Evolutionary conservation across 2,797 vertebrate species (phyloP).

Genomic region (Sebastes cheni): DNA sequence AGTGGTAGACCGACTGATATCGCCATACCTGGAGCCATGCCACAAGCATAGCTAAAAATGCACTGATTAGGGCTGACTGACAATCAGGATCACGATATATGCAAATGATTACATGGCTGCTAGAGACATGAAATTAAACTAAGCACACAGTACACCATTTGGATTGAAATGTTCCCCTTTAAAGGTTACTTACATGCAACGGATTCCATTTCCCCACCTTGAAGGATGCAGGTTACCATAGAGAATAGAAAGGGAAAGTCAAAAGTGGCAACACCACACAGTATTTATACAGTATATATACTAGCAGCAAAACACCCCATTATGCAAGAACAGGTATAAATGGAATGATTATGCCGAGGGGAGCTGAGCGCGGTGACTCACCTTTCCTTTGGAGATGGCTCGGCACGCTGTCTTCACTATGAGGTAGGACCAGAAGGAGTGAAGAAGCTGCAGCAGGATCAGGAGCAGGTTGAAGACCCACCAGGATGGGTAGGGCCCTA

Average conservation of each 20-base stretch:
- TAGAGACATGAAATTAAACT: neutral
- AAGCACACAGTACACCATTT: neutral
- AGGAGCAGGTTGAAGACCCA: constrained; percentile 95
- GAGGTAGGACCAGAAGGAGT: constrained; percentile 97
- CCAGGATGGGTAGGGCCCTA: constrained; percentile 95
- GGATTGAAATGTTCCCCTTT: neutral
- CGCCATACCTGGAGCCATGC: neutral
- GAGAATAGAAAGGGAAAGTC: constrained; percentile 77
- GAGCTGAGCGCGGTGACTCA: constrained; percentile 72
- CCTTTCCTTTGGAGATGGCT: constrained; percentile 96
- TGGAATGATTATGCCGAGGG: neutral
- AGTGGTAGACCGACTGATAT: too few relatives aligned
- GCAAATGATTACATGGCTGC: neutral
- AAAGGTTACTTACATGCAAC: constrained; percentile 92
- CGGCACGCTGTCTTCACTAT: constrained; percentile 92
- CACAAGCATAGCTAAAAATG: neutral
- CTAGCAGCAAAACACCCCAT: neutral
- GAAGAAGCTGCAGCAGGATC: constrained; percentile 90
- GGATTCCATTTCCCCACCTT: constrained; percentile 99
- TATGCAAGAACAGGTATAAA: constrained; percentile 16
- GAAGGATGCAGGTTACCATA: constrained; percentile 77
- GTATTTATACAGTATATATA: neutral
- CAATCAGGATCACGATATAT: neutral
- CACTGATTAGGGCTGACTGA: neutral
- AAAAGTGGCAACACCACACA: constrained; percentile 62